Percentiles rank a stretch among this genome's conserved stretches.
phyloP scores from a whole-genome alignment of 1,140 invertebrate species.

The Solenopsis fugax region DNA sequence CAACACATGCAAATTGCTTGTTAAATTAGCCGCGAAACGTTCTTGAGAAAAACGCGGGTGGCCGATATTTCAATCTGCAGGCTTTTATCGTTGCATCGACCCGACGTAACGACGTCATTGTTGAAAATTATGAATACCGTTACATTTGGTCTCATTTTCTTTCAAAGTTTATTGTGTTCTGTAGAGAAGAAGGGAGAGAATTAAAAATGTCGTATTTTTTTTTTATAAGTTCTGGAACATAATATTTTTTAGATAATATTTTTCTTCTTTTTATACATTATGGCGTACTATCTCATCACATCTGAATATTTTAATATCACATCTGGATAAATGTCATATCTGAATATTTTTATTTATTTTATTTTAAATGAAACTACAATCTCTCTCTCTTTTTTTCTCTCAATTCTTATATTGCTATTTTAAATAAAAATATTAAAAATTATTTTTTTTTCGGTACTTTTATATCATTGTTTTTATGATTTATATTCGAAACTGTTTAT shows the following conservation, averaged over 20 bases:
- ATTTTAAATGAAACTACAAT: neutral
- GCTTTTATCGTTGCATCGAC: slow-evolving; percentile 22
- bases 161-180: neutral
- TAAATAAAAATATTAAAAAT: slow-evolving; percentile 5
- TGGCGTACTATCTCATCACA: neutral
- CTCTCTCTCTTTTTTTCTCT: neutral
- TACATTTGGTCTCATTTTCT: neutral
- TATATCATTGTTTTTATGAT: neutral
- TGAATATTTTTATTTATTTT: slow-evolving; percentile 1
- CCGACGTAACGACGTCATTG: slow-evolving; percentile 9
- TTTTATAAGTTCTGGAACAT: neutral
- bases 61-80: slow-evolving; percentile 18
- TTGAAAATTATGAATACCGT: slow-evolving; percentile 5
- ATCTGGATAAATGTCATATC: too few species aligned
- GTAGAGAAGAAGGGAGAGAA: neutral
- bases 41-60: neutral
- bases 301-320: neutral
- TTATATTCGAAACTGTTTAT: neutral
- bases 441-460: neutral
- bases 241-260: neutral
- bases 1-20: slow-evolving; percentile 36
- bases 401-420: neutral
- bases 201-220: neutral
- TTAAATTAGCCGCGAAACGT: slow-evolving; percentile 2
- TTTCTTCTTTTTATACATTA: neutral